Evolutionary conservation across 2,113 vertebrate genomes (phyloP).

Genomic region (Panthera leo): DNA sequence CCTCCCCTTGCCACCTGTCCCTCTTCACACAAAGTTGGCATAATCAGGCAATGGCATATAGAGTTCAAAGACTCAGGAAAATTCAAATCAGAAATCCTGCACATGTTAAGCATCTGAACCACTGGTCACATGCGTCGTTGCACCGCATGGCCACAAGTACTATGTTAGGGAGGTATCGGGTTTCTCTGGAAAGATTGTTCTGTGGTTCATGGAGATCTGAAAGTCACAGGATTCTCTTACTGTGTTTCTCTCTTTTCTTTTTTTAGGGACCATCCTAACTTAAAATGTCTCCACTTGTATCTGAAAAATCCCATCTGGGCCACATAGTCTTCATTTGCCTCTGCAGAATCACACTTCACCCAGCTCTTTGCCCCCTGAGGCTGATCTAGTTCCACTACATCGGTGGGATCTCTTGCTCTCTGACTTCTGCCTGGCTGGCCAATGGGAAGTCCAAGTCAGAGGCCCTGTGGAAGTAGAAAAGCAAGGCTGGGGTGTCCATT

Average conservation of each 20-base stretch:
- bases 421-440: too few relatives aligned
- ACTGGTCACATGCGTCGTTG: background rate
- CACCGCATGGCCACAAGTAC: too few relatives aligned
- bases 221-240: background rate
- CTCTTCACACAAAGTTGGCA: background rate
- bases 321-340: background rate
- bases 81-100: background rate
- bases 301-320: background rate
- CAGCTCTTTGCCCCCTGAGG: too few relatives aligned
- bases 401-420: too few relatives aligned
- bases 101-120: accelerated
- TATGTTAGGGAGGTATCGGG: background rate
- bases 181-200: background rate
- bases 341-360: background rate
- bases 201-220: background rate
- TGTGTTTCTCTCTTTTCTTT: background rate
- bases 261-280: background rate
- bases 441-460: too few relatives aligned
- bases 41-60: too few relatives aligned
- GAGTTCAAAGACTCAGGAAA: background rate
- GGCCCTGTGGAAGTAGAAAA: too few relatives aligned
- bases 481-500: too few relatives aligned
- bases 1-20: accelerated
- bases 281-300: background rate
- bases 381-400: too few relatives aligned